Conservation (phyloP, 2,797 vertebrate genomes). For the Crypturellus tataupa region DNA sequence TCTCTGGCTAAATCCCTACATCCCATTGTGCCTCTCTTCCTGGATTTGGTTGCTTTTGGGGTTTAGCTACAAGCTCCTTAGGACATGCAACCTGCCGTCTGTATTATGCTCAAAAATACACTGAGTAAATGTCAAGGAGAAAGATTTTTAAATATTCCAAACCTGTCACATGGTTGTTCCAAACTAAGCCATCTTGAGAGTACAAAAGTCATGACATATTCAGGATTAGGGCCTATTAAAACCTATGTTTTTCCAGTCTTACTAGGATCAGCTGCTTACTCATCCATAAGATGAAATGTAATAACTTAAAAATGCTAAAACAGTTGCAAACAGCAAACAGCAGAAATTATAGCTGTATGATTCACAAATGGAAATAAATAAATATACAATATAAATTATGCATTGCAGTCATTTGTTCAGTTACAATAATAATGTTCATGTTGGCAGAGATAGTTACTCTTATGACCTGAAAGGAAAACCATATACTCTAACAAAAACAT, state of each 20-base stretch:
- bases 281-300: background rate
- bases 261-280: background rate
- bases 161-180: background rate
- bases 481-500: background rate
- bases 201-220: background rate
- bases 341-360: background rate
- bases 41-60: background rate
- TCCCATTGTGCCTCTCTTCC: background rate
- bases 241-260: background rate
- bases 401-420: slow-evolving; percentile 1
- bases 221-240: background rate
- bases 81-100: background rate
- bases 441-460: background rate
- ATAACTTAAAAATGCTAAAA: slow-evolving; percentile 33
- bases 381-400: slow-evolving; percentile 23
- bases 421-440: background rate
- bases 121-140: background rate
- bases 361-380: slow-evolving; percentile 25
- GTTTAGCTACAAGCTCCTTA: background rate
- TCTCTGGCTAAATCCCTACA: background rate
- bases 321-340: background rate
- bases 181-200: background rate
- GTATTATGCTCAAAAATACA: background rate
- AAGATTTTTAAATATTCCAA: background rate
- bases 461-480: background rate